Evolutionary conservation across 2,113 vertebrate species (phyloP), one percentile per base, ranked within the genome.

Genomic region (Entomyzon cyanotis): DNA sequence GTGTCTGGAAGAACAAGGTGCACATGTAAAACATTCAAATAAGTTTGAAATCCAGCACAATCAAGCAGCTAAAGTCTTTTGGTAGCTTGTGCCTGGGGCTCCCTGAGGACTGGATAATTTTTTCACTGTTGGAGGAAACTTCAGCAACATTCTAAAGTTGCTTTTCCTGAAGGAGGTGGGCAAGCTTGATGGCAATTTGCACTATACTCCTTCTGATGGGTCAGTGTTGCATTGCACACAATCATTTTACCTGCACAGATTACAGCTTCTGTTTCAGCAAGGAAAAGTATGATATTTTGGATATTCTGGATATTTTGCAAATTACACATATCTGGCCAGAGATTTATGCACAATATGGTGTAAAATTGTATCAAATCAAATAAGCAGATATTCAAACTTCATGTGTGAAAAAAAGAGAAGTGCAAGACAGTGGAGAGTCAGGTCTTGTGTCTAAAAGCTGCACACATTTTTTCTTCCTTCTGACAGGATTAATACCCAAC

Each of bases 1-100:
- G 95, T 94, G 91, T 98, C 98, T 98, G 96, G 60, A 97, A 97
- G 41, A 94, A 93, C 30, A 97, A 82, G 23, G 25, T 39, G 53
- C 27, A 91, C 23, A 31, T 4, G 27, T 31, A 50, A 93, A 94
- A 83, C 33, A 78, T 46, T 10, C 81, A 47, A 74, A 12, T 25
- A 60, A 89, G 20, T 68, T 55, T 37, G n/a, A 81, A 89, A 90
- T 42, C 35, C 55, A 89, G n/a, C 1, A 4, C 89, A 63, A 77
- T 33, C 35, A 81, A 11, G 2, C 74, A 70, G 19, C 83, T 74
- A n/a, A 90, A 69, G 37, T n/a, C 11, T 67, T 94, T 84, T 0
- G 0, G 31, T 33, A 80, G 16, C 31, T 39, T 60, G 49, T 53
- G 65, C 35, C 44, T 92, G 28, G 74, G 60, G 30, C 10, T 82